A percentile compares a stretch with the other conserved stretches of the same genome.
These are phyloP conservation scores for Tiphia femorata DNA, from an alignment of 2,888 invertebrate species.

Conservation along the genomic window DNA sequence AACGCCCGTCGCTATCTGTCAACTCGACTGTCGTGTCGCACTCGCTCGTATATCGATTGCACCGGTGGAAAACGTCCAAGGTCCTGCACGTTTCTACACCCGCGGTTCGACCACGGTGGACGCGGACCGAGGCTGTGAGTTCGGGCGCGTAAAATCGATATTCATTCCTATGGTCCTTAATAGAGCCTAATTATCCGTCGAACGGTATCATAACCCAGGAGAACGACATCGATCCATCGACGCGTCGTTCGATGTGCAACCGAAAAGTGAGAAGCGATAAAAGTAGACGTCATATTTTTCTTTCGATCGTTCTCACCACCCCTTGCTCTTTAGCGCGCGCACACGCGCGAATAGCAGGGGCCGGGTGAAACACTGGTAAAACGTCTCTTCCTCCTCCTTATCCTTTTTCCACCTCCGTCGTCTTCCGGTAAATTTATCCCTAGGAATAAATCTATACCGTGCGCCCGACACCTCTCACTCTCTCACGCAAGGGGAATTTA, in stretches of 20 bases:
- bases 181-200: constrained; percentile 34
- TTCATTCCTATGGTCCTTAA: constrained; percentile 43
- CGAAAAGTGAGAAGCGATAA: too few species aligned
- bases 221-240: too few species aligned
- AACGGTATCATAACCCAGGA: too few species aligned
- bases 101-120: constrained; percentile 10
- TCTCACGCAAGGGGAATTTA: constrained; percentile 29
- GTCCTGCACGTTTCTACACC: constrained; percentile 35
- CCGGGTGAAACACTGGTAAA: background rate
- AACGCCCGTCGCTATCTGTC: constrained; percentile 11
- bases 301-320: background rate
- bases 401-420: constrained; percentile 11
- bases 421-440: constrained; percentile 32
- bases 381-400: too few species aligned
- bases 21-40: constrained; percentile 23
- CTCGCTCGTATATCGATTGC: constrained; percentile 42
- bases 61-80: constrained; percentile 43
- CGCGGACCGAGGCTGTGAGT: constrained; percentile 29
- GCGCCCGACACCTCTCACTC: constrained; percentile 1
- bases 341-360: background rate
- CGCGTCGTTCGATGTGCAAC: too few species aligned
- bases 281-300: too few species aligned
- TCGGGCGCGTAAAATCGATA: constrained; percentile 38
- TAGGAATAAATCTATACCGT: constrained; percentile 16
- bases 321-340: background rate